Evolutionary conservation across 2,113 vertebrate genomes (phyloP), one percentile per base, ranked within the genome.

Genomic region (Nothoprocta pentlandii): DNA sequence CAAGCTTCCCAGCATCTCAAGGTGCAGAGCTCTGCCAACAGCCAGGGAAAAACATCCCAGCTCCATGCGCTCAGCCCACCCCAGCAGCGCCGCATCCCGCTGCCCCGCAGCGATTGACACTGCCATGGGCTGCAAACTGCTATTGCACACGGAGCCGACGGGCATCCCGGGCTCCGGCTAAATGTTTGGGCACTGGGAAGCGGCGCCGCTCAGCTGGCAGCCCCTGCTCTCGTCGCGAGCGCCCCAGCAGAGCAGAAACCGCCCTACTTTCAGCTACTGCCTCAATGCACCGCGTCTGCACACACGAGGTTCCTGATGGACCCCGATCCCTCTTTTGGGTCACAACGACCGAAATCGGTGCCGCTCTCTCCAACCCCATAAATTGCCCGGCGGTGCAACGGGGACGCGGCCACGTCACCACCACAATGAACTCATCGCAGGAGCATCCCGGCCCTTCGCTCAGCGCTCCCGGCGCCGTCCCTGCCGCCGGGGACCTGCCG

Each of bases 151-250:
- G 69, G 79, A 90, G 49, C 23, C 67, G 42, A 61, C 54, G 15
- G 39, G 3, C 3, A 30, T 9, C 56, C 61, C 42, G 49, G 28
- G 61, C 63, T 73, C 22, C 39, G 49, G n/a, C 14, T 51, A n/a
- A 51, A 59, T 12, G 12, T 9, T 36, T 80, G 23, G 47, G 83
- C 77, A 53, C 80, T 5, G 22, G 6, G 34, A 64, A 71, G 11
- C 16, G 30, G 41, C 84, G 73, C 80, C 86, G 80, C 83, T 92
- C n/a, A 28, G 80, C 68, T 69, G 8, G 30, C 77, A 81, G 61
- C 89, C 90, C 77, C 95, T 90, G 83, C 68, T 87, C 84, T 95
- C 94, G 76, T 96, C 92, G 85, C 76, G 83, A 75, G 77, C 46
- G 77, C 32, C 6, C n/a, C 85, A 86, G 90, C 66, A 49, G 93